Conservation (phyloP, 2,888 invertebrate species). For the Eupithecia insigniata region DNA sequence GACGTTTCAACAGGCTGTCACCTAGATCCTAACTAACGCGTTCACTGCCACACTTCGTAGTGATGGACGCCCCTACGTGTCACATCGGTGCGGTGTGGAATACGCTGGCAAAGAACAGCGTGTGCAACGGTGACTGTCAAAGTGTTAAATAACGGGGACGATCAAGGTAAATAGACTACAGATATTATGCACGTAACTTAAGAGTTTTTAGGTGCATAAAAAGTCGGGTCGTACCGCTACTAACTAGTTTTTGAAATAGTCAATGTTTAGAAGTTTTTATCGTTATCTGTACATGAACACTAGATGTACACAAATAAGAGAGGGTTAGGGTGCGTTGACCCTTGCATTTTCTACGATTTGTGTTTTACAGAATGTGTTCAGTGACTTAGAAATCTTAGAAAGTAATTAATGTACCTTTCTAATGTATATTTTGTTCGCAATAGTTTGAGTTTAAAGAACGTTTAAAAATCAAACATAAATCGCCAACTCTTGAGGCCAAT, state of each 20-base stretch:
- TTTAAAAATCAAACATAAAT: background rate
- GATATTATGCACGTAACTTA: too few species aligned
- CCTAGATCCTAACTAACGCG: background rate
- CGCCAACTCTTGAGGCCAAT: too few species aligned
- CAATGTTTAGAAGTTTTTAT: background rate
- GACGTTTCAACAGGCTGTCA: background rate
- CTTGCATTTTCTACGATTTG: background rate
- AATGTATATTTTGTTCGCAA: background rate
- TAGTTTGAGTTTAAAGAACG: background rate
- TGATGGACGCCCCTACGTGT: too few species aligned
- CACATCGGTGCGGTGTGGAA: too few species aligned
- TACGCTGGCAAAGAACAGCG: too few species aligned
- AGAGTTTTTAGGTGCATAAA: background rate
- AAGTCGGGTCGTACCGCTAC: background rate
- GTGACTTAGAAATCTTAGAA: too few species aligned
- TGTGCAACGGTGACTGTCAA: too few species aligned
- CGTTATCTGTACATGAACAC: background rate
- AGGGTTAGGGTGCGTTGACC: constrained; percentile 9
- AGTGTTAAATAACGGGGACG: background rate
- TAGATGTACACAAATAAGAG: background rate
- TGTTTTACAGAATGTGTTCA: constrained; percentile 8
- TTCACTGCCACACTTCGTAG: too few species aligned
- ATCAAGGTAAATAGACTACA: background rate
- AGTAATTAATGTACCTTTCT: too few species aligned
- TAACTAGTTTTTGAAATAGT: background rate